A percentile compares a stretch with the other conserved stretches of the same genome.
Evolutionary conservation across 2,113 vertebrate genomes (phyloP).

Genomic region (Anthoscopus minutus): DNA sequence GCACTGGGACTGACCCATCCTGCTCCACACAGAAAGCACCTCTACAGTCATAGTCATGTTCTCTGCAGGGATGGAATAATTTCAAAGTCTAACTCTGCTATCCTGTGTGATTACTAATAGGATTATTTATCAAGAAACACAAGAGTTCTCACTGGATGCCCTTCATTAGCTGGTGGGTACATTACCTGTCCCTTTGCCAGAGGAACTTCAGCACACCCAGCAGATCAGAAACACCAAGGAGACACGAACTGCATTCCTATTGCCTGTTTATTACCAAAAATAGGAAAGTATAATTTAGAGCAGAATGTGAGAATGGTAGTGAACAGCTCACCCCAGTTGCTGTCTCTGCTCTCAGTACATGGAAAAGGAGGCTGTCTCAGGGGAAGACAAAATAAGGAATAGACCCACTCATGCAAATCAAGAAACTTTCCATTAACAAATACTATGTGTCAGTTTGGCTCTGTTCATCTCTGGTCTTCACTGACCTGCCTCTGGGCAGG

Average conservation of each 20-base stretch:
- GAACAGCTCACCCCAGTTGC: neutral
- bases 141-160: neutral
- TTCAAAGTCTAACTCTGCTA: neutral
- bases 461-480: neutral
- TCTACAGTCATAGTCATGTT: neutral
- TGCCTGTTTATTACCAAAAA: neutral
- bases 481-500: neutral
- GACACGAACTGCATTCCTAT: neutral
- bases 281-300: neutral
- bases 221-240: neutral
- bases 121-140: neutral
- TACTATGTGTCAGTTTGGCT: neutral
- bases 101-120: neutral
- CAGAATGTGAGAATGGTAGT: neutral
- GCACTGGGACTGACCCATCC: neutral
- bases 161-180: neutral
- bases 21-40: neutral
- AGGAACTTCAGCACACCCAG: neutral
- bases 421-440: neutral
- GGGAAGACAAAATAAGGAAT: accelerated
- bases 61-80: neutral
- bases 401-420: neutral
- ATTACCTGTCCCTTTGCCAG: neutral
- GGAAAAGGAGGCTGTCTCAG: neutral
- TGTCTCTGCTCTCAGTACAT: neutral